Evolutionary conservation across 1,140 invertebrate genomes (phyloP).

Genomic region (Bombus sibiricus): DNA sequence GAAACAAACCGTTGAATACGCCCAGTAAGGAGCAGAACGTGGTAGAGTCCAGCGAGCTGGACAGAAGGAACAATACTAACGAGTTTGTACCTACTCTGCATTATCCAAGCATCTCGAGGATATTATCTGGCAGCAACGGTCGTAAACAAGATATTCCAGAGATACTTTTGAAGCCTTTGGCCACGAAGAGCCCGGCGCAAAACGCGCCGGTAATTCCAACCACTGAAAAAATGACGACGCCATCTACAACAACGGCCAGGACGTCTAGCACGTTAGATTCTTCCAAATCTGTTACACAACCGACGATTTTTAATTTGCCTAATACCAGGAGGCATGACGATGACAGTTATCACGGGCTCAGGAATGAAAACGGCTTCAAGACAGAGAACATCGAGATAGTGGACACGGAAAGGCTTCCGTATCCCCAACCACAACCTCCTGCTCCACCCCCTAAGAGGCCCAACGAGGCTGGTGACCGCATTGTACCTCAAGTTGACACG

Average conservation of each 20-base stretch:
- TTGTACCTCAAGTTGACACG: constrained; percentile 68
- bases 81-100: constrained; percentile 86
- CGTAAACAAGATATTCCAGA: constrained; percentile 90
- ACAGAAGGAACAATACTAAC: constrained; percentile 78
- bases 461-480: constrained; percentile 57
- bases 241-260: constrained; percentile 31
- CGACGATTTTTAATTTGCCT: constrained; percentile 78
- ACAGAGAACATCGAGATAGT: constrained; percentile 77
- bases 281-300: constrained; percentile 69
- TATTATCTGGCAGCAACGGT: constrained; percentile 91
- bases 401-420: constrained; percentile 75
- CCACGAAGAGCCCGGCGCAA: constrained; percentile 83
- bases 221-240: constrained; percentile 66
- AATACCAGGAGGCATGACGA: constrained; percentile 74
- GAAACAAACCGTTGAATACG: constrained; percentile 88
- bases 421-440: constrained; percentile 78
- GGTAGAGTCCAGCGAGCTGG: constrained; percentile 66
- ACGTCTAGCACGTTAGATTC: constrained; percentile 38
- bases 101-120: constrained; percentile 89
- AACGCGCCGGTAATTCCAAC: constrained; percentile 66
- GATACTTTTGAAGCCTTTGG: constrained; percentile 87
- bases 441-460: constrained; percentile 70
- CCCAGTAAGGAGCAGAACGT: constrained; percentile 76
- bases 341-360: constrained; percentile 62
- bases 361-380: constrained; percentile 72